Evolutionary conservation across 2,888 invertebrate species (phyloP), one percentile per base, ranked within the genome.

Genomic region (Anodontia alba): DNA sequence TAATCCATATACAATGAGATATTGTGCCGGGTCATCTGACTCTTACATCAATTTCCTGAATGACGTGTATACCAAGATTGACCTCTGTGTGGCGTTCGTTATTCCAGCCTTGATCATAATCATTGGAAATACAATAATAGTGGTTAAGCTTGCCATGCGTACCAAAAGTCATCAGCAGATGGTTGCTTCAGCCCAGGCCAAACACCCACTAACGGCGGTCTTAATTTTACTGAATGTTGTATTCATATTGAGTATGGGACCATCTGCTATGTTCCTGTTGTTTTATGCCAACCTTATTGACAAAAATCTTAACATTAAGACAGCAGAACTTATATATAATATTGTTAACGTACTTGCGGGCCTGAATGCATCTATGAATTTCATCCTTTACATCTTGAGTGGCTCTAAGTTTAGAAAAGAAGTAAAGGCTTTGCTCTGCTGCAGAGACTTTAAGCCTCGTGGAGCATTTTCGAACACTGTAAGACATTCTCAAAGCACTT

Each of bases 81-180:
- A 92, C 80, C 75, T 89, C 17, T 76, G 81, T 33, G 33, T 89
- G 38, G 85, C 87, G 62, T 87, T 85, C 31, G 57, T 88, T 10
- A 51, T 90, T n/a, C 92, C 92, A 1, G 87, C 86, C 23, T 15
- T 81, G n/a, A 51, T 91, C 29, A 75, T 92, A 43, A 66, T 90
- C 29, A 51, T 80, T 20, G 89, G 87, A 23, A 92, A 92, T 79
- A 46, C 86, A 7, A 82, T 85, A 71, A 91, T 91, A 33, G 76
- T 88, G 0, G 81, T 88, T 5, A 17, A 76, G 17, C 33, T 73
- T 5, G 80, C 78, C 0, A 70, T 62, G 20, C 54, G 57, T 0
- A 69, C 69, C n/a, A 51, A 68, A 3, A 33, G 33, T 5, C 57
- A 57, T 8, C n/a, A 46, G 62, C 2, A 62, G 3, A 20, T 62